These are phyloP conservation scores for Drosophila ezoana DNA, from an alignment of 2,888 invertebrate species.

Conservation along the genomic window DNA sequence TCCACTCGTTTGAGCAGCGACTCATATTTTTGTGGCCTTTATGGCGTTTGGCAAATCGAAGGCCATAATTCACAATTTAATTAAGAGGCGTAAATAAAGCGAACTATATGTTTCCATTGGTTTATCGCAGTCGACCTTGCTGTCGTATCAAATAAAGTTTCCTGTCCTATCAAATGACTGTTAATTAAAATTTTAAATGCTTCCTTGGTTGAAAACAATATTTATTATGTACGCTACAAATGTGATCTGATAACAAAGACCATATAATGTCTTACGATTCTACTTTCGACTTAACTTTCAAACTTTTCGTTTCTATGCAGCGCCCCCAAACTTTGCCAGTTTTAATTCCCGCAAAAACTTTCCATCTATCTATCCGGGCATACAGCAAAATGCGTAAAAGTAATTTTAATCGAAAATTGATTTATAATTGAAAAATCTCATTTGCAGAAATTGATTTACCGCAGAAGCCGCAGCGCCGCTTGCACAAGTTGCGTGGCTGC, in stretches of 20 bases:
- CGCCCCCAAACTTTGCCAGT: not conserved
- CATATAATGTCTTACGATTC: slow-evolving; percentile 21
- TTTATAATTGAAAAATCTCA: slow-evolving; percentile 85
- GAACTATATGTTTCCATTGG: slow-evolving; percentile 42
- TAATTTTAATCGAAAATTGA: slow-evolving; percentile 85
- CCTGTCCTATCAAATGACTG: not conserved
- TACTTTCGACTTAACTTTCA: slow-evolving; percentile 13
- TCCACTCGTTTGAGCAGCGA: slow-evolving; percentile 34
- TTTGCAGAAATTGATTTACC: slow-evolving; percentile 84
- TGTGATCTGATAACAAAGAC: slow-evolving; percentile 1
- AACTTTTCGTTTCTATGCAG: slow-evolving; percentile 4
- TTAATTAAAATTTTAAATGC: slow-evolving; percentile 2
- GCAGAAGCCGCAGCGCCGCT: slow-evolving; percentile 73
- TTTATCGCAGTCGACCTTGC: slow-evolving; percentile 38
- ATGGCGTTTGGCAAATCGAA: slow-evolving; percentile 74
- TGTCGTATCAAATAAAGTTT: slow-evolving; percentile 50
- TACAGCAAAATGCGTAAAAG: slow-evolving; percentile 81
- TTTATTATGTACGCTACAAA: too few species aligned
- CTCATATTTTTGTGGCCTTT: slow-evolving; percentile 80
- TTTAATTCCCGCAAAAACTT: slow-evolving; percentile 35
- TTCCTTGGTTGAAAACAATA: slow-evolving; percentile 2
- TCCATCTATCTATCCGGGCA: slow-evolving; percentile 14
- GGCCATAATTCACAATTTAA: slow-evolving; percentile 82
- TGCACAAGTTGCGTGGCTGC: slow-evolving; percentile 41
- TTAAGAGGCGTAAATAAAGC: slow-evolving; percentile 73